Evolutionary conservation across 2,113 vertebrate species (phyloP).

Genomic region (Oreochromis aureus): DNA sequence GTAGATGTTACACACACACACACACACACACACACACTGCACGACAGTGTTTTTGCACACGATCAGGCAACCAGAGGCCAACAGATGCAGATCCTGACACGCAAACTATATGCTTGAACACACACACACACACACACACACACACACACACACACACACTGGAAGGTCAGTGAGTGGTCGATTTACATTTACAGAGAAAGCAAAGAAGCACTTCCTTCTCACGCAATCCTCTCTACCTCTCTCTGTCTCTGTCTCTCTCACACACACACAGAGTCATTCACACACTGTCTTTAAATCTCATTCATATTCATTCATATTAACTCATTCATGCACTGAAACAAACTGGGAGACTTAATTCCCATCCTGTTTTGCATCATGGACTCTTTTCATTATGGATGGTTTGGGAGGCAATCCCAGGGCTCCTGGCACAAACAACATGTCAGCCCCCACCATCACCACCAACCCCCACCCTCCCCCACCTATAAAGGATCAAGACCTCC

Average conservation of each 20-base stretch:
- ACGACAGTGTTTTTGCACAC: background rate
- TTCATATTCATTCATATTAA: background rate
- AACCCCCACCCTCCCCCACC: background rate
- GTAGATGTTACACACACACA: background rate
- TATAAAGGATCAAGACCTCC: background rate
- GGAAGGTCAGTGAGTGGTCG: conserved; percentile 11
- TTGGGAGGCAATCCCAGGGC: background rate
- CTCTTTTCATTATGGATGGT: background rate
- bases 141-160: background rate
- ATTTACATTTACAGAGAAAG: background rate
- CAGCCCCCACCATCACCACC: background rate
- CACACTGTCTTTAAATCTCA: background rate
- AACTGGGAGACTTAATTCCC: background rate
- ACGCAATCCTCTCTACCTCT: background rate
- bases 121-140: background rate
- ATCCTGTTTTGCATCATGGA: background rate
- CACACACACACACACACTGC: background rate
- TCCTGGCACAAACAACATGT: background rate
- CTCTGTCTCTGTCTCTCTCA: background rate
- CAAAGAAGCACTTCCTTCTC: background rate
- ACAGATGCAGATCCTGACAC: background rate
- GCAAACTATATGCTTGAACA: background rate
- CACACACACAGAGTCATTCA: background rate
- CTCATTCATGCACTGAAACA: background rate
- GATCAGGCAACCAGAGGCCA: background rate